Percentiles rank a stretch among this genome's conserved stretches.
phyloP scores from a whole-genome alignment of 2,797 vertebrate species.

The Cephalopachus bancanus region DNA sequence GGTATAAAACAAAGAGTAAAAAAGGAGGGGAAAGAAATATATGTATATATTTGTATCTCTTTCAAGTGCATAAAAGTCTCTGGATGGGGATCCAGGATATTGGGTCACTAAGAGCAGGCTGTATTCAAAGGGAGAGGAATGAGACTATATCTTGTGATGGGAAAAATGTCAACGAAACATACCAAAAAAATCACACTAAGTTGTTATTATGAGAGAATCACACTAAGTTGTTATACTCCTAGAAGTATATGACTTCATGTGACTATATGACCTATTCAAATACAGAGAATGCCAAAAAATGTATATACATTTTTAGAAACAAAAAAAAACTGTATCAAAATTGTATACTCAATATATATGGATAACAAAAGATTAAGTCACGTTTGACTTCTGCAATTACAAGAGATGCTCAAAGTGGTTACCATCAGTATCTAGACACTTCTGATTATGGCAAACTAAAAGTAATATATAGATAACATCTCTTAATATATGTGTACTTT shows the following conservation, averaged over 20 bases:
- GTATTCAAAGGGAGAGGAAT: background rate
- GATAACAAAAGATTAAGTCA: too few species aligned
- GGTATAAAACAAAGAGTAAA: background rate
- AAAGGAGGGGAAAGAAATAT: background rate
- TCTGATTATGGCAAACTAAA: too few species aligned
- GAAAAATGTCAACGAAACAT: background rate
- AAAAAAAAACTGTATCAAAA: too few species aligned
- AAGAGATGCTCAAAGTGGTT: too few species aligned
- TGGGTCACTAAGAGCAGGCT: background rate
- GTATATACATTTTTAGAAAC: too few species aligned
- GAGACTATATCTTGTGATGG: background rate
- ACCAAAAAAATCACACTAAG: background rate
- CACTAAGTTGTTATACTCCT: background rate
- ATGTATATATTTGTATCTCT: background rate
- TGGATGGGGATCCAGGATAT: background rate
- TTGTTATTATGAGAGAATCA: too few species aligned
- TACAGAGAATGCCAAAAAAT: background rate
- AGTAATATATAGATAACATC: too few species aligned
- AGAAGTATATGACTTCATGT: background rate
- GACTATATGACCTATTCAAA: conserved; percentile 10
- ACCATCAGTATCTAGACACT: too few species aligned
- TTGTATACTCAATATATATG: too few species aligned
- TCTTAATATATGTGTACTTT: too few species aligned
- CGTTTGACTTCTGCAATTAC: too few species aligned
- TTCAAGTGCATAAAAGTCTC: conserved; percentile 32